Evolutionary conservation across 2,113 vertebrate genomes (phyloP), one percentile per base, ranked within the genome.

Genomic region (Pangasianodon hypophthalmus): DNA sequence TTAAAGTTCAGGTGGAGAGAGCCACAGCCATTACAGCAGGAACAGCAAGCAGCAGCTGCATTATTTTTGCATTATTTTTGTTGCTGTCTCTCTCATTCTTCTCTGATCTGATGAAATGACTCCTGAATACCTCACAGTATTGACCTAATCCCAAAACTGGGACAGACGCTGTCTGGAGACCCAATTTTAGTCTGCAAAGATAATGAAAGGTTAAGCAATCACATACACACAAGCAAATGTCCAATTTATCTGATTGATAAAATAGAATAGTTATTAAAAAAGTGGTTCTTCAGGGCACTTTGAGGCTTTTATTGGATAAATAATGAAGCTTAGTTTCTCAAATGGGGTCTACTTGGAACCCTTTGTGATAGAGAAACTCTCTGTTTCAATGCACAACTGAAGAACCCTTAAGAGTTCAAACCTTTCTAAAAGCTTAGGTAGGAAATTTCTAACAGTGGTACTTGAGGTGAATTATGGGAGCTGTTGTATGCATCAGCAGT

Each of bases 1-100:
- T 85, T 89, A 90, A 90, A 87, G 84, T n/a, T 93, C 82, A 52
- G 82, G 88, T 87, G 14, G 44, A 90, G 69, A 62, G 62, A 85
- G 52, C n/a, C 1, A 37, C 64, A 9, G 58, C 67, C 37, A 89
- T 56, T 29, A 69, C 0, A 41, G 37, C 56, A 48, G 3, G 18
- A 80, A 58, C 18, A 41, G 52, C 71, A 80, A 85, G 79, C 71
- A 83, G 83, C 69, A 69, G 44, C 67, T 85, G 62, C 26, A 6
- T 56, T 85, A 85, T 37, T 80, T 88, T 62, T 85, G 62, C 26
- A 6, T 56, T 85, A 85, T 37, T 80, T 88, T 62, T 32, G 54
- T 13, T 54, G 52, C 37, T 84, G 18, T 50, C 69, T 87, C 29
- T 24, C 14, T 26, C 29, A 26, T 44, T 88, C 79, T 52, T 50